These are phyloP conservation scores for Jacana jacana DNA, from an alignment of 2,113 vertebrate species.

Conservation along the genomic window DNA sequence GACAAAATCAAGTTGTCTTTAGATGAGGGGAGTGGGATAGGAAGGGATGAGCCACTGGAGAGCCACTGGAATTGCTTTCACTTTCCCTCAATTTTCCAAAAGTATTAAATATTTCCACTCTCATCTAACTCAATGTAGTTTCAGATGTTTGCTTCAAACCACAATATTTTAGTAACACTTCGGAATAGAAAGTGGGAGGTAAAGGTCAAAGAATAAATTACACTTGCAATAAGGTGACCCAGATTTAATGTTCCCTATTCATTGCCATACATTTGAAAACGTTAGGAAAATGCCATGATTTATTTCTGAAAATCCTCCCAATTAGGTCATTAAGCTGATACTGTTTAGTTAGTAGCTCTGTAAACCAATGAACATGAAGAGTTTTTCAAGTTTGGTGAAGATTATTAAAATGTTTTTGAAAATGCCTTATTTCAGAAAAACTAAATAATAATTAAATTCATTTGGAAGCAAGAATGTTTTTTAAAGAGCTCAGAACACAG, in stretches of 20 bases:
- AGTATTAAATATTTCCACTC: not conserved
- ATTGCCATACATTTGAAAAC: not conserved
- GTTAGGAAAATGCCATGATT: not conserved
- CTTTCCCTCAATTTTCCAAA: not conserved
- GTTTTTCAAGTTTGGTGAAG: not conserved
- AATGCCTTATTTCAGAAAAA: not conserved
- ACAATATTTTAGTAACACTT: not conserved
- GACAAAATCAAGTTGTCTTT: not conserved
- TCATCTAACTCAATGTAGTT: not conserved
- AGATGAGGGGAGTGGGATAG: accelerated
- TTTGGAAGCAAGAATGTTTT: not conserved
- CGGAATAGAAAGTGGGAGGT: not conserved
- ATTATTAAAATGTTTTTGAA: not conserved
- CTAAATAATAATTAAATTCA: not conserved
- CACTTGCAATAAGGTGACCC: not conserved
- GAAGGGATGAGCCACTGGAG: accelerated
- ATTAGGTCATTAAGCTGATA: not conserved
- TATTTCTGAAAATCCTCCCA: not conserved
- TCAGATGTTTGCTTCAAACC: not conserved
- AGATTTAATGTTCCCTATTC: not conserved
- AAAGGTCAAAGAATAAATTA: not conserved
- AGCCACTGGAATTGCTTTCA: not conserved
- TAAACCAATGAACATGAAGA: not conserved
- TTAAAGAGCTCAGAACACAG: not conserved
- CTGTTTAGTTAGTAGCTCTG: not conserved